Percentiles rank a stretch among this genome's conserved stretches.
phyloP scores from a whole-genome alignment of 1,140 invertebrate genomes.

The Oedothorax gibbosus region DNA sequence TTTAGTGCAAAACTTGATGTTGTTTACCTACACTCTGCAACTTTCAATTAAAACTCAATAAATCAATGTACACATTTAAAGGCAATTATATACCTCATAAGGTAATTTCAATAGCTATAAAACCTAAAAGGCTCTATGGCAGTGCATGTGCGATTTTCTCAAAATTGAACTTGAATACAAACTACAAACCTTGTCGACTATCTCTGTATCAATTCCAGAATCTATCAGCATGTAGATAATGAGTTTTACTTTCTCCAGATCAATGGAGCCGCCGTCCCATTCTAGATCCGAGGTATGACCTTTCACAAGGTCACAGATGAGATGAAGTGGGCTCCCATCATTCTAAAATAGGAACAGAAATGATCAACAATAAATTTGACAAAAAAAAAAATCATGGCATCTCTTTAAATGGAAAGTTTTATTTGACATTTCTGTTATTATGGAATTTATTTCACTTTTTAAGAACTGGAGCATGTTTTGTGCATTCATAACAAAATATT shows the following conservation, averaged over 20 bases:
- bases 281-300: no score
- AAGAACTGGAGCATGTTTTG: no score
- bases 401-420: no score
- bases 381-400: no score
- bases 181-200: slow-evolving; percentile 12
- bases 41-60: no score
- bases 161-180: neutral
- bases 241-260: neutral
- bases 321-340: no score
- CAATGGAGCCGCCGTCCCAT: neutral
- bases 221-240: slow-evolving; percentile 45
- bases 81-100: neutral
- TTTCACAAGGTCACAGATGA: no score
- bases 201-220: slow-evolving; percentile 32
- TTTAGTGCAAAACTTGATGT: neutral
- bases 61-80: neutral
- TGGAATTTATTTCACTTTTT: no score
- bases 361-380: no score
- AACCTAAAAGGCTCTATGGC: neutral
- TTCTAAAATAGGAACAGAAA: no score
- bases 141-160: neutral
- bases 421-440: no score
- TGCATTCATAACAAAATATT: no score
- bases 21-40: neutral
- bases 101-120: neutral